These are phyloP conservation scores for Anastrepha ludens DNA, from an alignment of 1,140 invertebrate species.

Conservation along the genomic window DNA sequence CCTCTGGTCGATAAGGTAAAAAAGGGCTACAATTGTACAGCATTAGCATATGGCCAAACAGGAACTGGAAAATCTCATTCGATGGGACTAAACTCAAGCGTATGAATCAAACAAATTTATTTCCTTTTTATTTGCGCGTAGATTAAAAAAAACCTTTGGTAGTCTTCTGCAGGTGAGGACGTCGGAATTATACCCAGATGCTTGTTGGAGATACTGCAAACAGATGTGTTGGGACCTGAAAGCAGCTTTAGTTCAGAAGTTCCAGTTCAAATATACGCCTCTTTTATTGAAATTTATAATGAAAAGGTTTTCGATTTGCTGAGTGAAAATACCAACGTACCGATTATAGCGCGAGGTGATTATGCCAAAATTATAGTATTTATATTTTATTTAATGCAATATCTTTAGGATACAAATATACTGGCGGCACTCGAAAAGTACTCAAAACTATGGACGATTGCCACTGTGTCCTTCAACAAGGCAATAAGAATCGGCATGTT, in stretches of 20 bases:
- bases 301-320: constrained; percentile 88
- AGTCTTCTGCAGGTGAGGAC: constrained; percentile 57
- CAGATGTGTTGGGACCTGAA: neutral
- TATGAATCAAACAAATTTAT: constrained; percentile 28
- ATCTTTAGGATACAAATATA: constrained; percentile 77
- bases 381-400: neutral
- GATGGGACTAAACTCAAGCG: constrained; percentile 86
- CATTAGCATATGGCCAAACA: constrained; percentile 86
- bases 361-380: neutral
- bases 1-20: constrained; percentile 85
- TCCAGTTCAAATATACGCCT: constrained; percentile 75
- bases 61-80: constrained; percentile 88
- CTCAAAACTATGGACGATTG: constrained; percentile 89
- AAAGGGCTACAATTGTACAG: constrained; percentile 83
- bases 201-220: constrained; percentile 59
- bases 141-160: neutral
- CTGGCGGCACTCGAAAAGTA: constrained; percentile 86
- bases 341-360: constrained; percentile 86
- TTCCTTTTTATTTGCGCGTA: neutral
- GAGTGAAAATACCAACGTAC: constrained; percentile 78
- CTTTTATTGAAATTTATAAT: constrained; percentile 88
- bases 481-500: constrained; percentile 86
- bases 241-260: neutral
- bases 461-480: constrained; percentile 85
- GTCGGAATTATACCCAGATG: constrained; percentile 60